A percentile compares a stretch with the other conserved stretches of the same genome.
These are phyloP conservation scores for Ceuthmochares aereus DNA, from an alignment of 2,113 vertebrate species.

Conservation along the genomic window DNA sequence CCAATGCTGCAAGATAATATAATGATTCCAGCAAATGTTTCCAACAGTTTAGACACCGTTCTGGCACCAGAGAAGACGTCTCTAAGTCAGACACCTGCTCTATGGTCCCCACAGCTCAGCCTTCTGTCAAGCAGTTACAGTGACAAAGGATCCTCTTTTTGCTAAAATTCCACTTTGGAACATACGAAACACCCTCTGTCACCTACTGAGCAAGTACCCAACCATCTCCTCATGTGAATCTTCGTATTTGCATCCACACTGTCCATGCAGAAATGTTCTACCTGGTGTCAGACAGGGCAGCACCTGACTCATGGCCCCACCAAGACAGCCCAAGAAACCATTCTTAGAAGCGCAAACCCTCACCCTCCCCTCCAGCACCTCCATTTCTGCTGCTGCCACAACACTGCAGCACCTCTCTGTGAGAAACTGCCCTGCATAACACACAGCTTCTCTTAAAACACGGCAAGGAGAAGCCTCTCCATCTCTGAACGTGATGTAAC, in stretches of 20 bases:
- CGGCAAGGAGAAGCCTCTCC: neutral
- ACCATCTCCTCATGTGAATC: rapidly evolving
- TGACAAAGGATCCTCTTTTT: neutral
- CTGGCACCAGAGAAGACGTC: neutral
- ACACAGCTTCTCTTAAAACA: rapidly evolving
- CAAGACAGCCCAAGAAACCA: rapidly evolving
- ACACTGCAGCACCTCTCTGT: rapidly evolving
- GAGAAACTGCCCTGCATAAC: neutral
- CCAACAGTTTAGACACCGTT: neutral
- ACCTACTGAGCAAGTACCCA: neutral
- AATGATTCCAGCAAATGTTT: neutral
- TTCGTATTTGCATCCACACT: too few species aligned
- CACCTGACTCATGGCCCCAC: neutral
- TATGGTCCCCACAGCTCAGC: neutral
- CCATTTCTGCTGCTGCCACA: neutral
- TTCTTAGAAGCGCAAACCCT: too few species aligned
- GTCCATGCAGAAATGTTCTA: neutral
- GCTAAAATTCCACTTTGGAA: neutral
- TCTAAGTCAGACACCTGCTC: neutral
- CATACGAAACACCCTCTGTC: rapidly evolving
- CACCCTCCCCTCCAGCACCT: neutral
- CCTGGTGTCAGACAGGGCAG: neutral
- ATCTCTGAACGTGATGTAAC: rapidly evolving
- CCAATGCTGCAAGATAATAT: neutral
- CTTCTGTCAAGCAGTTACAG: neutral